Percentiles rank a stretch among this genome's conserved stretches.
These are phyloP conservation scores for Pinna nobilis DNA, from an alignment of 1,140 invertebrate genomes.

Conservation along the genomic window DNA sequence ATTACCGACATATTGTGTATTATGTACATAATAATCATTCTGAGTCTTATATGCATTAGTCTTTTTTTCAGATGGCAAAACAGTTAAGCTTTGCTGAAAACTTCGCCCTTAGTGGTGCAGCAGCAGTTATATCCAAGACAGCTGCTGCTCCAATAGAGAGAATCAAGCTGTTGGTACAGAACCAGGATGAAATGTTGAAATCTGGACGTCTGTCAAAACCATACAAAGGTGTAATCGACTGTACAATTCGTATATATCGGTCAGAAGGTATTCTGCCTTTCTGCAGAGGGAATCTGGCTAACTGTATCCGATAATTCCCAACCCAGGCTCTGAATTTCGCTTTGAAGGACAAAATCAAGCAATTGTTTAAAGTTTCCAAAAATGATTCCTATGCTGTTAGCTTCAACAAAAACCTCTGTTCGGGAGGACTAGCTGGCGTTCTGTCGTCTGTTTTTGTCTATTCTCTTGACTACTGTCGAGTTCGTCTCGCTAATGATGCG, in stretches of 20 bases:
- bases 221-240: constrained; percentile 75
- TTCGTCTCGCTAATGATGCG: constrained; percentile 81
- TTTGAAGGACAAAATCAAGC: constrained; percentile 93
- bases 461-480: constrained; percentile 95
- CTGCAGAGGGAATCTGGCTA: constrained; percentile 97
- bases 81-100: constrained; percentile 71
- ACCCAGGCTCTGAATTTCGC: constrained; percentile 97
- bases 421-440: constrained; percentile 94
- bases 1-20: no score
- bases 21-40: no score
- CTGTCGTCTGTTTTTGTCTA: constrained; percentile 97
- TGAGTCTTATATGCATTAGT: no score
- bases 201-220: constrained; percentile 70
- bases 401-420: constrained; percentile 83
- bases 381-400: constrained; percentile 66
- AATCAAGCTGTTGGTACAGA: constrained; percentile 91
- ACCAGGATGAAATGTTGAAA: constrained; percentile 75
- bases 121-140: constrained; percentile 75
- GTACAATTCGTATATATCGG: constrained; percentile 71
- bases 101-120: constrained; percentile 73
- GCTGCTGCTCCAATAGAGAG: constrained; percentile 86
- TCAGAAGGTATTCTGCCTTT: constrained; percentile 80
- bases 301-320: constrained; percentile 89
- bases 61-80: constrained; percentile 59
- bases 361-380: constrained; percentile 73